Evolutionary conservation across 2,888 invertebrate genomes (phyloP).

Genomic region (Eupithecia insigniata): DNA sequence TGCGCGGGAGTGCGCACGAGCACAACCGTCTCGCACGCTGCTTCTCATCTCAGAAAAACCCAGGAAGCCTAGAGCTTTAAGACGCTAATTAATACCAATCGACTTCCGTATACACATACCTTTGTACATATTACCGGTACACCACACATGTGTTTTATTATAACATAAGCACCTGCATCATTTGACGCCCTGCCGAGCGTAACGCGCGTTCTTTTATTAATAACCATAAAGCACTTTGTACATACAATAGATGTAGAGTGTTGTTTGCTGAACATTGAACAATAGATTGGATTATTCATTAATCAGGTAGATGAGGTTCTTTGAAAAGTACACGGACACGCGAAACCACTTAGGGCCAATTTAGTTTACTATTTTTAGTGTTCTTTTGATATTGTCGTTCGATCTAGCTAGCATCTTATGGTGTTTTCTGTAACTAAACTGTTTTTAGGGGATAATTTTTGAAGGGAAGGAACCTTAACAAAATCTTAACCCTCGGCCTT

Average conservation of each 20-base stretch:
- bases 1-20: conserved; percentile 61
- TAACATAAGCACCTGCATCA: conserved; percentile 29
- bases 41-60: conserved; percentile 65
- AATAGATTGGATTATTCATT: conserved; percentile 26
- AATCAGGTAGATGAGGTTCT: conserved; percentile 15
- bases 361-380: background rate
- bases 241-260: background rate
- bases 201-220: conserved; percentile 27
- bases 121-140: conserved; percentile 53
- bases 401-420: background rate
- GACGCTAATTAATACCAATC: conserved; percentile 74
- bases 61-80: conserved; percentile 68
- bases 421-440: background rate
- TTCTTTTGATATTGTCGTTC: background rate
- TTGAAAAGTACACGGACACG: conserved; percentile 12
- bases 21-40: conserved; percentile 47
- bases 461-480: background rate
- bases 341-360: background rate
- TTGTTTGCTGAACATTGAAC: conserved; percentile 26
- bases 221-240: conserved; percentile 13
- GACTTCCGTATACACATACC: conserved; percentile 65
- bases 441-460: background rate
- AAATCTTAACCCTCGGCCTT: too few relatives aligned
- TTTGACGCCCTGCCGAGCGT: conserved; percentile 38
- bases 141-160: conserved; percentile 13